A percentile compares a stretch with the other conserved stretches of the same genome.
Evolutionary conservation across 1,140 invertebrate genomes (phyloP).

Genomic region (Brachionus calyciflorus): DNA sequence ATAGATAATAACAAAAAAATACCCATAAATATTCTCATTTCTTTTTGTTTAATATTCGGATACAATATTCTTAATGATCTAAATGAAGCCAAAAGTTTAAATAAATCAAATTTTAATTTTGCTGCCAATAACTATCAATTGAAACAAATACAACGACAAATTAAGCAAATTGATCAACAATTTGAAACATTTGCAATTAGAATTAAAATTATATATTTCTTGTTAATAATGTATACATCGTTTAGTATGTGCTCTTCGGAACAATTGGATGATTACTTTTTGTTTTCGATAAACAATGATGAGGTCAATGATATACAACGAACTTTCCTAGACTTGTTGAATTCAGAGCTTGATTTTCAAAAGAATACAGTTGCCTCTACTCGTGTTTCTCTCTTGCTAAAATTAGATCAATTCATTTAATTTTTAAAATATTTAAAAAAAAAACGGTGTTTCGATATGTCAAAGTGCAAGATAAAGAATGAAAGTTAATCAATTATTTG

Average conservation of each 20-base stretch:
- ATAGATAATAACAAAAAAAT: background rate
- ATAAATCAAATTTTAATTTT: conserved; percentile 17
- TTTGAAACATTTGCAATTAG: conserved; percentile 37
- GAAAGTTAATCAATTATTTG: background rate
- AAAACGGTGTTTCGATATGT: background rate
- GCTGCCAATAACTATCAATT: conserved; percentile 3
- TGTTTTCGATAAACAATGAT: conserved; percentile 18
- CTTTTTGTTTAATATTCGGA: conserved; percentile 44
- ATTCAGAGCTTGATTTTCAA: conserved; percentile 43
- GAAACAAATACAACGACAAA: conserved; percentile 36
- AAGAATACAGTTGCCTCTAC: conserved; percentile 19
- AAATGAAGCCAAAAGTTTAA: background rate
- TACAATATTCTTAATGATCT: conserved; percentile 21
- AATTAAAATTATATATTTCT: conserved; percentile 38
- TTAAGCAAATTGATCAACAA: conserved; percentile 31
- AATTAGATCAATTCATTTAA: conserved; percentile 42
- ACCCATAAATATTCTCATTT: conserved; percentile 6
- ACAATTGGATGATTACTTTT: conserved; percentile 1
- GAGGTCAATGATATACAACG: conserved; percentile 19
- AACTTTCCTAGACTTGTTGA: conserved; percentile 27
- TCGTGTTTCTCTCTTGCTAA: conserved; percentile 13
- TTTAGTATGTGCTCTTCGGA: conserved; percentile 6
- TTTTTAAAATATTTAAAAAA: background rate
- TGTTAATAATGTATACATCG: conserved; percentile 39
- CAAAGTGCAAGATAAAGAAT: background rate